Evolutionary conservation across 1,140 invertebrate genomes (phyloP).

Genomic region (Platorchestia sp.): DNA sequence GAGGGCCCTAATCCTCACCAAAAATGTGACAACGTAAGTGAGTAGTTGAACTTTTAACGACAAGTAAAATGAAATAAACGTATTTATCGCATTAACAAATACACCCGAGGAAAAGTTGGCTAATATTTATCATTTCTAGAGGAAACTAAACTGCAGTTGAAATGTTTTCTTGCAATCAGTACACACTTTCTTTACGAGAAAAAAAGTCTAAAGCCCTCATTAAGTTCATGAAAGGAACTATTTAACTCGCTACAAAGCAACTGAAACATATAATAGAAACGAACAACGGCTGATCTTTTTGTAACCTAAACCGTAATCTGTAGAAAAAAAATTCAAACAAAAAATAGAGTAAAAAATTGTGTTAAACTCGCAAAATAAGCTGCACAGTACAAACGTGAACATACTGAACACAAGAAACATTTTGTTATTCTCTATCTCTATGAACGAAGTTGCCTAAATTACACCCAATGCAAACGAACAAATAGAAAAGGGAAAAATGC

Average conservation of each 20-base stretch:
- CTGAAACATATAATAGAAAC: not conserved
- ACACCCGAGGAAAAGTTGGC: not conserved
- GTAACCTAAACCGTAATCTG: not conserved
- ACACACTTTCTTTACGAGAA: not conserved
- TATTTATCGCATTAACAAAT: not conserved
- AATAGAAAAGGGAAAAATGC: not conserved
- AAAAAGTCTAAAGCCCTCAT: not conserved
- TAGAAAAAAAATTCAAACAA: not conserved
- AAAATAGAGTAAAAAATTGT: not conserved
- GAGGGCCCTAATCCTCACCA: not conserved
- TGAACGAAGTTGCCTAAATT: not conserved
- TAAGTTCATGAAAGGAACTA: not conserved
- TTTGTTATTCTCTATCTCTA: not conserved
- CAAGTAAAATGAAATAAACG: not conserved
- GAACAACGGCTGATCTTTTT: not conserved
- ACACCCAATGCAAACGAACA: not conserved
- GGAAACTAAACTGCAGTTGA: not conserved
- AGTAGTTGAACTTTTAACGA: not conserved
- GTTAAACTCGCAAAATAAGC: not conserved
- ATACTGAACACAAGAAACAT: not conserved
- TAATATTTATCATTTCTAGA: not conserved
- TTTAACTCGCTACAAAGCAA: not conserved
- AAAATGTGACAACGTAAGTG: not conserved
- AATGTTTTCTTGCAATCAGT: not conserved
- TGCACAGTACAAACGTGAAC: not conserved